A percentile compares a stretch with the other conserved stretches of the same genome.
These are phyloP conservation scores for Gymnodraco acuticeps DNA, from an alignment of 2,797 vertebrate species.

Conservation along the genomic window DNA sequence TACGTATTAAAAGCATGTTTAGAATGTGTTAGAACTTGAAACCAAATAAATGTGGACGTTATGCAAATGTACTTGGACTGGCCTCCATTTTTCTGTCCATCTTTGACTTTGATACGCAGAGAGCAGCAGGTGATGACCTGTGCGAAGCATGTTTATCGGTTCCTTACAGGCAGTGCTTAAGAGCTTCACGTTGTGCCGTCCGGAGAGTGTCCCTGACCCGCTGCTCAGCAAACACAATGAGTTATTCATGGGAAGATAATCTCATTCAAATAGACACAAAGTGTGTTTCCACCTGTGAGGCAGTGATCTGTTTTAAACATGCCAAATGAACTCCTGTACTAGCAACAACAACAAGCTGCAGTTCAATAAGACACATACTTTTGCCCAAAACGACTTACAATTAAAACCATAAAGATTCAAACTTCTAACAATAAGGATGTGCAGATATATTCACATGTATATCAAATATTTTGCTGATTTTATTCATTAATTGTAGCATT, in stretches of 20 bases:
- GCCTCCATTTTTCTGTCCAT: slow-evolving; percentile 18
- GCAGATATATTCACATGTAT: too few relatives aligned
- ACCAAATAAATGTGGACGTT: slow-evolving; percentile 99
- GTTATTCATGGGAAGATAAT: slow-evolving; percentile 33
- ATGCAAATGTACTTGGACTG: slow-evolving; percentile 83
- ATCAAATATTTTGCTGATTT: background rate
- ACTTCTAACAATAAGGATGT: too few relatives aligned
- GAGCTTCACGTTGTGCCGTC: slow-evolving; percentile 23
- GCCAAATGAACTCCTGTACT: slow-evolving; percentile 13
- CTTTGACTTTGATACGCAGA: background rate
- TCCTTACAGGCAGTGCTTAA: background rate
- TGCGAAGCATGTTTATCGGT: slow-evolving; percentile 30
- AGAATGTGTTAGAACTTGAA: slow-evolving; percentile 98
- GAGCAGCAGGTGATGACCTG: background rate
- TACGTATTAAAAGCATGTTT: slow-evolving; percentile 98
- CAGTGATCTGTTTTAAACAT: slow-evolving; percentile 26
- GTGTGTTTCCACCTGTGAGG: slow-evolving; percentile 22
- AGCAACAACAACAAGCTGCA: background rate
- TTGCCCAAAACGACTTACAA: too few relatives aligned
- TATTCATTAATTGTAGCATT: background rate
- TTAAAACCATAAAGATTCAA: too few relatives aligned
- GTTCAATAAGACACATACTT: background rate
- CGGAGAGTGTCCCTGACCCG: slow-evolving; percentile 66
- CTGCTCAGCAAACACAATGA: slow-evolving; percentile 18
- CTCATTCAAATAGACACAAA: slow-evolving; percentile 62